Percentiles rank a stretch among this genome's conserved stretches.
Evolutionary conservation across 1,140 invertebrate species (phyloP).

Genomic region (Drosophila ohnishii): DNA sequence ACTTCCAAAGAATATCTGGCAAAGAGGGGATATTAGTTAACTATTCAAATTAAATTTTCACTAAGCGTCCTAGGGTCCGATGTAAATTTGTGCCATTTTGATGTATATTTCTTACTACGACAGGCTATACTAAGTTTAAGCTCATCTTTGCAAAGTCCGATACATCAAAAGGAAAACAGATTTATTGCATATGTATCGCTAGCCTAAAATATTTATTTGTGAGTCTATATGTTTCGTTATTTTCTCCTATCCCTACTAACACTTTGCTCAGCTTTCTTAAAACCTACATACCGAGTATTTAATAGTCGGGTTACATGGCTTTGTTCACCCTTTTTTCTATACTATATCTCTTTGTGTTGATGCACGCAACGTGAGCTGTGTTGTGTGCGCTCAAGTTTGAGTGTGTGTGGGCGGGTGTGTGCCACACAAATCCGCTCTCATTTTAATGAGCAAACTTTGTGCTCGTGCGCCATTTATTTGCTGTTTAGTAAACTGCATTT

Average conservation of each 20-base stretch:
- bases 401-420: constrained; percentile 22
- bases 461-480: constrained; percentile 61
- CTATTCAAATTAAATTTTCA: too few species aligned
- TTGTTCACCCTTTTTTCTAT: background rate
- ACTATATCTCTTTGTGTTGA: constrained; percentile 10
- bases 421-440: constrained; percentile 47
- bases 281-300: background rate
- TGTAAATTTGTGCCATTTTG: too few species aligned
- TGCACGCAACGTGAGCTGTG: constrained; percentile 16
- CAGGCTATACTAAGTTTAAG: too few species aligned
- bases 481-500: constrained; percentile 59
- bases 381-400: constrained; percentile 16
- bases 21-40: too few species aligned
- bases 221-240: background rate
- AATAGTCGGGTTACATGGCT: background rate
- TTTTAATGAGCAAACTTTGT: constrained; percentile 77
- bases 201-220: too few species aligned
- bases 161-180: too few species aligned
- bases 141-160: background rate
- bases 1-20: too few species aligned
- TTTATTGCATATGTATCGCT: too few species aligned
- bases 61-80: too few species aligned
- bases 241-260: background rate
- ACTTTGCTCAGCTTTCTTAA: background rate
- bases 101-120: too few species aligned